Evolutionary conservation across 2,113 vertebrate species (phyloP).

Genomic region (Cyprinus carpio): DNA sequence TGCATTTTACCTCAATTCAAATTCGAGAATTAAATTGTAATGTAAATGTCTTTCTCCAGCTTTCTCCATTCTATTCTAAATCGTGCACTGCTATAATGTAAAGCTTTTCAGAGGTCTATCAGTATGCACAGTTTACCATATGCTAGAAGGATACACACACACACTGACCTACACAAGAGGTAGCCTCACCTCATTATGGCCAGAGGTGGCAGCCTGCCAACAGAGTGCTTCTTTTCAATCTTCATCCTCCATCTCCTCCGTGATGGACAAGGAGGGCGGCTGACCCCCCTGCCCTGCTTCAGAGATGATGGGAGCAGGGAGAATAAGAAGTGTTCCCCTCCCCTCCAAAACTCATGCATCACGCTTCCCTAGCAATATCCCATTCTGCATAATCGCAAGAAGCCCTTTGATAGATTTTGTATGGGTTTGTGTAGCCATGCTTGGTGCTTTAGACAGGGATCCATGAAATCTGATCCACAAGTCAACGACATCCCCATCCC

Average conservation of each 20-base stretch:
- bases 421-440: not conserved
- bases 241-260: conserved; percentile 38
- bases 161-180: conserved; percentile 35
- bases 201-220: conserved; percentile 49
- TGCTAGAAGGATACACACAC: not conserved
- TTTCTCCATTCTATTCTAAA: not conserved
- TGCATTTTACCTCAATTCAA: not conserved
- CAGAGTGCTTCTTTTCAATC: conserved; percentile 49
- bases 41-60: not conserved
- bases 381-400: not conserved
- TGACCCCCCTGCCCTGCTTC: conserved; percentile 49
- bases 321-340: conserved; percentile 26
- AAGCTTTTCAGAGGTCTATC: not conserved
- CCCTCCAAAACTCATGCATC: conserved; percentile 26
- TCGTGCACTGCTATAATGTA: not conserved
- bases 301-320: conserved; percentile 44
- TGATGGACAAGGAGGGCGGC: conserved; percentile 44
- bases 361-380: not conserved
- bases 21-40: not conserved
- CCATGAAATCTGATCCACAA: conserved; percentile 17
- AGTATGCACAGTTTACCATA: not conserved
- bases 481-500: not conserved
- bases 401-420: not conserved
- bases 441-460: conserved; percentile 16
- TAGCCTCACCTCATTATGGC: conserved; percentile 50